Conservation (phyloP, 2,888 invertebrate species). For the Prosapia bicincta region DNA sequence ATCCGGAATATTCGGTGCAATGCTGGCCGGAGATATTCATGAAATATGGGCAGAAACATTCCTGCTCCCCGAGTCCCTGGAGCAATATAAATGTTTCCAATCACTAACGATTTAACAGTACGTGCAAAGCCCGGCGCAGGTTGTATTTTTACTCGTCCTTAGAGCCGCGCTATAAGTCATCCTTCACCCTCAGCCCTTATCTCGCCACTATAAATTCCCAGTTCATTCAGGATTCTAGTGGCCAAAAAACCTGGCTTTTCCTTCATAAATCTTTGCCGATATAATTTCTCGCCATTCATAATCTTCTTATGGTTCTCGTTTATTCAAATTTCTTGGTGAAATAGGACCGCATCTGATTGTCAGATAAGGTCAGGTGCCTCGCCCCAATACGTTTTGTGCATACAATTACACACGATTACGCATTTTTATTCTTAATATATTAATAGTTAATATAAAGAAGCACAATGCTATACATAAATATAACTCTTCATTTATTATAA, state of each 20-base stretch:
- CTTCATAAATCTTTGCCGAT: neutral
- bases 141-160: neutral
- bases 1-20: neutral
- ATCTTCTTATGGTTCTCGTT: neutral
- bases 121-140: neutral
- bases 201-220: neutral
- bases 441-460: too few species aligned
- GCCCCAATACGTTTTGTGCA: too few species aligned
- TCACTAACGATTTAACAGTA: neutral
- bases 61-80: neutral
- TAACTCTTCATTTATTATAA: too few species aligned
- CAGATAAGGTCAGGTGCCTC: too few species aligned
- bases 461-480: too few species aligned
- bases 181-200: neutral
- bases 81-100: neutral
- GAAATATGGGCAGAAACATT: neutral
- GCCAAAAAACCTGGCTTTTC: neutral
- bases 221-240: conserved; percentile 2
- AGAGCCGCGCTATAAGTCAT: neutral
- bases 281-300: neutral
- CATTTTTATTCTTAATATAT: too few species aligned
- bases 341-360: too few species aligned
- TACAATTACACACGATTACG: too few species aligned
- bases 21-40: neutral
- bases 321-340: neutral